Conservation (phyloP, 2,888 invertebrate species). For the Miltochrista miniata region DNA sequence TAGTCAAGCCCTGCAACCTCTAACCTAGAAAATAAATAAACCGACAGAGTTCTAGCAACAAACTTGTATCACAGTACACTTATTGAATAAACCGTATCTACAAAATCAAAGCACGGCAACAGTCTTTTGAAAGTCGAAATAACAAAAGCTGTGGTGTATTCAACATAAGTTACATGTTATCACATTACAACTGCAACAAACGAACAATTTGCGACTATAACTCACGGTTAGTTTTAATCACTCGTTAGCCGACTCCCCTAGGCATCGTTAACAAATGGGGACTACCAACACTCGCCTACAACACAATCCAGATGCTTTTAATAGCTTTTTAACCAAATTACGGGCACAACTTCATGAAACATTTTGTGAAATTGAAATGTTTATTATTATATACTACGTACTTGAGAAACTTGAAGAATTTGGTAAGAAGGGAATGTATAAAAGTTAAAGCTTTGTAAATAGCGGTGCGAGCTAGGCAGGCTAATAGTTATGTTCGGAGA, state of each 20-base stretch:
- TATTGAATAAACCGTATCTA: too few species aligned
- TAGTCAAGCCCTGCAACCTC: too few species aligned
- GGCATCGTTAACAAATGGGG: slow-evolving; percentile 51
- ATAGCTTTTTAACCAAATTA: slow-evolving; percentile 63
- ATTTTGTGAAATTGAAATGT: slow-evolving; percentile 41
- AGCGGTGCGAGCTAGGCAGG: not conserved
- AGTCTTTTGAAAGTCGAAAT: too few species aligned
- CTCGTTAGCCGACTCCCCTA: slow-evolving; percentile 45
- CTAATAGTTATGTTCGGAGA: not conserved
- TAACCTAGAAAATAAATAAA: too few species aligned
- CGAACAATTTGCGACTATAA: slow-evolving; percentile 37
- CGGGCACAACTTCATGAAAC: slow-evolving; percentile 33
- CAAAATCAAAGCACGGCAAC: too few species aligned
- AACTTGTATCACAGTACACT: too few species aligned
- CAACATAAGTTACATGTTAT: slow-evolving; percentile 2
- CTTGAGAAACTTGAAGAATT: slow-evolving; percentile 20
- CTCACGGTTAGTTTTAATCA: slow-evolving; percentile 57
- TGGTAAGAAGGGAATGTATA: not conserved
- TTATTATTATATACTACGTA: slow-evolving; percentile 33
- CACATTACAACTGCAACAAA: slow-evolving; percentile 16
- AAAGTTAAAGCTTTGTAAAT: slow-evolving; percentile 5
- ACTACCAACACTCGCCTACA: slow-evolving; percentile 25
- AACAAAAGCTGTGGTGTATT: too few species aligned
- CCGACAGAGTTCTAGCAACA: too few species aligned
- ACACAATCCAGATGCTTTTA: slow-evolving; percentile 62